Base-by-base conservation (phyloP, 2,113 vertebrate species). In the Notechis scutatus region DNA sequence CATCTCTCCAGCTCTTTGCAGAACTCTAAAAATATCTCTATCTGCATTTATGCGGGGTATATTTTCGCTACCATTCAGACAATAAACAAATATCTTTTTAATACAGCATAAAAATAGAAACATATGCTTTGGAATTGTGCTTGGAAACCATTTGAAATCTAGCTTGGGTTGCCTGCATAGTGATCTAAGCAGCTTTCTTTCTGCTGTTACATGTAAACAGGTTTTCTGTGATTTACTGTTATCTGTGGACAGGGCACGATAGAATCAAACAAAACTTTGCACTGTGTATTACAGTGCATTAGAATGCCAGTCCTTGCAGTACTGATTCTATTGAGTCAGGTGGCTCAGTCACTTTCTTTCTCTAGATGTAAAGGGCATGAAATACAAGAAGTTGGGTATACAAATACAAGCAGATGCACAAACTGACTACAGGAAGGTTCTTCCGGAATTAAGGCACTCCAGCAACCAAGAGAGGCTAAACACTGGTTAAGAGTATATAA, bases 251-350 rank as follows among this genome's bases (percentile, higher is more conserved):
- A 86, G 93, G 85, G 47, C 10, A 94, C 50, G 94, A 94, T 91
- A 94, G 94, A 97, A 94, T 93, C 81, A 92, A 94, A 85, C 85
- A 94, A 54, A 92, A 55, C 87, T 55, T 94, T 95, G 90, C 1
- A 92, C 91, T 10, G 45, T 26, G 47, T 55, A 94, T 26, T 87
- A 92, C 87, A 61, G 90, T 92, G n/a, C 90, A 88, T 45, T 91
- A 90, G 39, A 87, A 85, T 85, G 15, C 92, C 92, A 93, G 74
- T 93, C 95, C 86, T 34, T 3, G 92, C 91, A 5, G 88, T 0
- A 55, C 74, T 74, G 24, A 88, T 69, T 91, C 55, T 90, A 52
- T 57, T 86, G 26, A 3, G 85, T 81, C 3, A 61, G 96, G 93
- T 54, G 50, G 39, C 56, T 91, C 93, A 39, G 50, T 92, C 20